Conservation (phyloP, 2,797 vertebrate genomes). For the Anabas testudineus region DNA sequence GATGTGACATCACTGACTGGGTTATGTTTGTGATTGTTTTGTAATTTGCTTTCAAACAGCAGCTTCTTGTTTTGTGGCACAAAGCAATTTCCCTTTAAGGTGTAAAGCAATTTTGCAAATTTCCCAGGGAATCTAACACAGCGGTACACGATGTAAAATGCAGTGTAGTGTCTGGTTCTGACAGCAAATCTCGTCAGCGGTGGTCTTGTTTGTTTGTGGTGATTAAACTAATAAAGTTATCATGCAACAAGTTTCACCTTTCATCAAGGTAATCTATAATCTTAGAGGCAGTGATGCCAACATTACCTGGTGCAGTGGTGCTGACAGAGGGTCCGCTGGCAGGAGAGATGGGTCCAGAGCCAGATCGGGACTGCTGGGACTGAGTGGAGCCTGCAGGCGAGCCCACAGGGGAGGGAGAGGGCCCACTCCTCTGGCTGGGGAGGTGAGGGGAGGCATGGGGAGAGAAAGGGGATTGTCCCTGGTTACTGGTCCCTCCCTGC, state of each 20-base stretch:
- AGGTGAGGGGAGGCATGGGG: slow-evolving; percentile 93
- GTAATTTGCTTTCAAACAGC: slow-evolving; percentile 57
- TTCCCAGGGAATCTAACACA: slow-evolving; percentile 59
- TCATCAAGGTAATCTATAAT: slow-evolving; percentile 29
- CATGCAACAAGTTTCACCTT: slow-evolving; percentile 33
- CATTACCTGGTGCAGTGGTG: slow-evolving; percentile 88
- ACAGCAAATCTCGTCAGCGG: slow-evolving; percentile 38
- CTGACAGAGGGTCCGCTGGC: slow-evolving; percentile 82
- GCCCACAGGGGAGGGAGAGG: slow-evolving; percentile 93
- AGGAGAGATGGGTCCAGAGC: slow-evolving; percentile 94
- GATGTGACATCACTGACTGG: slow-evolving; percentile 39
- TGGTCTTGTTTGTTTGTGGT: slow-evolving; percentile 51
- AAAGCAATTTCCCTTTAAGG: slow-evolving; percentile 65
- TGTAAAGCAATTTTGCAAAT: slow-evolving; percentile 60
- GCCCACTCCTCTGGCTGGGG: slow-evolving; percentile 90
- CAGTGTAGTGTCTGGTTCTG: slow-evolving; percentile 28
- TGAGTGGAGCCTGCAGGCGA: slow-evolving; percentile 94
- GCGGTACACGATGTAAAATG: slow-evolving; percentile 39
- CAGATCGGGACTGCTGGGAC: slow-evolving; percentile 93
- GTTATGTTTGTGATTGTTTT: slow-evolving; percentile 40
- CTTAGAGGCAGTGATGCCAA: slow-evolving; percentile 11
- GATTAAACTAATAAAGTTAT: slow-evolving; percentile 53
- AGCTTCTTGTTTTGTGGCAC: slow-evolving; percentile 53
- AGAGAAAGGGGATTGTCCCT: slow-evolving; percentile 94
- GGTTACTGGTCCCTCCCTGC: slow-evolving; percentile 86